Conservation (phyloP, 2,113 vertebrate species). For the Chroicocephalus ridibundus region DNA sequence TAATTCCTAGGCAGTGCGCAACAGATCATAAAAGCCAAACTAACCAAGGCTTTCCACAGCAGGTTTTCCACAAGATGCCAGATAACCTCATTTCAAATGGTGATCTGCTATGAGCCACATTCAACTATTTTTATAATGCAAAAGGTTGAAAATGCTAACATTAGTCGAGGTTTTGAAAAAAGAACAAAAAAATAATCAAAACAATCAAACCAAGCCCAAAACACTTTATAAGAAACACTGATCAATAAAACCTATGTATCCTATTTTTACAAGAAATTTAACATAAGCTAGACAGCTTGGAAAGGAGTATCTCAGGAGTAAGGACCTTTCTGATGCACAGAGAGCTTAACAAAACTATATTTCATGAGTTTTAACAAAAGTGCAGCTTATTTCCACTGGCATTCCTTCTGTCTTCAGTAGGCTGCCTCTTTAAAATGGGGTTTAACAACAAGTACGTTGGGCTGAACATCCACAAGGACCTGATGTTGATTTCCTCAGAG, state of each 20-base stretch:
- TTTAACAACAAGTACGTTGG: fast-evolving
- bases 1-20: neutral
- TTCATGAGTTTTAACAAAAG: neutral
- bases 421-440: neutral
- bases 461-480: neutral
- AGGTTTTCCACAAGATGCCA: neutral
- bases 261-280: neutral
- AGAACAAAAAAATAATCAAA: neutral
- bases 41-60: neutral
- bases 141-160: neutral
- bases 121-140: neutral
- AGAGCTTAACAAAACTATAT: neutral
- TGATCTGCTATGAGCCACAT: neutral
- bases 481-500: neutral
- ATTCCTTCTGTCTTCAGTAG: neutral
- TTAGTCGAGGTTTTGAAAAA: neutral
- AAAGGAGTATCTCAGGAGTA: neutral
- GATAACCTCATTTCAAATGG: neutral
- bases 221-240: neutral
- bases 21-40: neutral
- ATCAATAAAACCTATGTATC: neutral
- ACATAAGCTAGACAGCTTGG: neutral
- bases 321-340: neutral
- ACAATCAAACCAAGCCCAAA: neutral
- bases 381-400: neutral